These are phyloP conservation scores for Pipa parva DNA, from an alignment of 2,113 vertebrate genomes.

Conservation along the genomic window DNA sequence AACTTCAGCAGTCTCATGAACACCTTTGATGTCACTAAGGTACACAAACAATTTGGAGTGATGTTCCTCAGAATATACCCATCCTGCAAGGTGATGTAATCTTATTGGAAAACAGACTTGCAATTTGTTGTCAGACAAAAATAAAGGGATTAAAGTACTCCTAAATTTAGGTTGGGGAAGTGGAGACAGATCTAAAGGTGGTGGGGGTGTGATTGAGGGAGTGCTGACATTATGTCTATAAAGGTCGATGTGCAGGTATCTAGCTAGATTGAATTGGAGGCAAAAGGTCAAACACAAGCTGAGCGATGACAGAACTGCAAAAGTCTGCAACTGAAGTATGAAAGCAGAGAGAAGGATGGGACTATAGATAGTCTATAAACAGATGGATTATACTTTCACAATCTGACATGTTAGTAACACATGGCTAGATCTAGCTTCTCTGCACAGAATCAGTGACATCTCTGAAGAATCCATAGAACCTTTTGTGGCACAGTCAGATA, in stretches of 20 bases:
- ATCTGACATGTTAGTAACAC: too few relatives aligned
- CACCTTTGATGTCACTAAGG: too few relatives aligned
- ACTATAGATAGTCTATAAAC: conserved; percentile 5
- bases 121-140: neutral
- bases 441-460: too few relatives aligned
- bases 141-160: conserved; percentile 18
- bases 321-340: conserved; percentile 94
- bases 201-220: conserved; percentile 60
- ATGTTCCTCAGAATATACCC: too few relatives aligned
- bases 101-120: conserved; percentile 5
- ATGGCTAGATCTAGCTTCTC: too few relatives aligned
- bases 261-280: conserved; percentile 60
- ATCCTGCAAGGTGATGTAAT: neutral
- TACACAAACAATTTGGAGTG: too few relatives aligned
- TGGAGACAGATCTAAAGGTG: conserved; percentile 14
- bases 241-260: conserved; percentile 70
- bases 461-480: too few relatives aligned
- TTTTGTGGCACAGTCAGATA: too few relatives aligned
- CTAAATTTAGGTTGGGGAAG: neutral
- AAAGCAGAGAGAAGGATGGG: conserved; percentile 52
- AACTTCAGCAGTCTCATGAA: too few relatives aligned
- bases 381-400: too few relatives aligned
- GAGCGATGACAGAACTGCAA: conserved; percentile 99
- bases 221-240: conserved; percentile 89
- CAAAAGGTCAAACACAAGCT: conserved; percentile 97